A percentile compares a stretch with the other conserved stretches of the same genome.
Conservation (phyloP, 2,113 vertebrate species). For the Podarcis cretensis region DNA sequence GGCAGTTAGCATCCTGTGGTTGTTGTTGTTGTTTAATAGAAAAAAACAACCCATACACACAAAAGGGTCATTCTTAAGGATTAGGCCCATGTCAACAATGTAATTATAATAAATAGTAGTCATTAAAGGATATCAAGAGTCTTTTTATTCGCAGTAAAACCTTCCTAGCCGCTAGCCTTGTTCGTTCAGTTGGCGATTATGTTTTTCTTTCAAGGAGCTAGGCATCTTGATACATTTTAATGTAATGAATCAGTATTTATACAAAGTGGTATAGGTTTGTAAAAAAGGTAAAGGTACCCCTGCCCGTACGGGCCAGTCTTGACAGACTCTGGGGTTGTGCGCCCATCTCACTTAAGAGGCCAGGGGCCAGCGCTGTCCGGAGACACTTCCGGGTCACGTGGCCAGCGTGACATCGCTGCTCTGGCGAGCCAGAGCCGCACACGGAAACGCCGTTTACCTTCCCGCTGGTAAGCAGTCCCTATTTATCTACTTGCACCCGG, state of each 20-base stretch:
- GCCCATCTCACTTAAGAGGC: too few species aligned
- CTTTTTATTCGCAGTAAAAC: neutral
- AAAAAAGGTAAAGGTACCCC: too few species aligned
- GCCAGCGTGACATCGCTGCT: too few species aligned
- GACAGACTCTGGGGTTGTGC: too few species aligned
- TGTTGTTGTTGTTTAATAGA: neutral
- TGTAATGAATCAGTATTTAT: neutral
- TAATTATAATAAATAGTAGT: neutral
- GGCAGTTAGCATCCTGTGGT: neutral
- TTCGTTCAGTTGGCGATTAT: neutral
- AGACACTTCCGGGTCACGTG: too few species aligned
- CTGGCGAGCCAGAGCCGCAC: too few species aligned
- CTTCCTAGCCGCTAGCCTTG: neutral
- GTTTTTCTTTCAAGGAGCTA: neutral
- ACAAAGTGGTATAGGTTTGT: neutral
- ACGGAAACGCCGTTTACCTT: too few species aligned
- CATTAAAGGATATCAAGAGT: neutral
- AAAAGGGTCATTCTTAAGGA: neutral
- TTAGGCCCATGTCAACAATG: conserved; percentile 1
- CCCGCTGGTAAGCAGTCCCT: too few species aligned
- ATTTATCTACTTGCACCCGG: too few species aligned
- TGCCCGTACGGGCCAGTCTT: too few species aligned
- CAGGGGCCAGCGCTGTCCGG: too few species aligned
- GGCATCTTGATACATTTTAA: neutral
- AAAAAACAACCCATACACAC: too few species aligned